A percentile compares a stretch with the other conserved stretches of the same genome.
phyloP scores from a whole-genome alignment of 2,797 vertebrate species.

The Clarias pachynema region DNA sequence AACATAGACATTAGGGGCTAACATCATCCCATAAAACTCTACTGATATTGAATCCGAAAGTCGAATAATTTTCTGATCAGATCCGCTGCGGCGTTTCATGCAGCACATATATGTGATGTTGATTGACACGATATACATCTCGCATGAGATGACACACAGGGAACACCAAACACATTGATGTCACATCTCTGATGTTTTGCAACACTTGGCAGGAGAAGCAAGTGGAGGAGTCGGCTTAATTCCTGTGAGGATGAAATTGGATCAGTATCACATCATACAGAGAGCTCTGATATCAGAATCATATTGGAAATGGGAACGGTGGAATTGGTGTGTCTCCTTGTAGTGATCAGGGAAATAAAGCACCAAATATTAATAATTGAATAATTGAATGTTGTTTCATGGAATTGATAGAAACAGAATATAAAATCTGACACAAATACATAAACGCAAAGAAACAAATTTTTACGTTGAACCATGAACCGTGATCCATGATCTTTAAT shows the following conservation, averaged over 20 bases:
- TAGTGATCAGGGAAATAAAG: neutral
- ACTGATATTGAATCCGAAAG: neutral
- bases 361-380: neutral
- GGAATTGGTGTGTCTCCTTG: neutral
- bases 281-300: neutral
- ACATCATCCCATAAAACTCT: too few relatives aligned
- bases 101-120: neutral
- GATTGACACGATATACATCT: neutral
- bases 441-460: neutral
- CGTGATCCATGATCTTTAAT: neutral
- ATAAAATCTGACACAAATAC: neutral
- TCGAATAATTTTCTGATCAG: neutral
- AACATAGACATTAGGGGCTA: neutral
- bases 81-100: neutral
- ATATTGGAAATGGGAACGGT: neutral
- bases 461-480: slow-evolving; percentile 6
- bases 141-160: neutral
- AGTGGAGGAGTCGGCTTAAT: neutral
- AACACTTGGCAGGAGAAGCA: slow-evolving; percentile 9
- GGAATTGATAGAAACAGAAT: neutral
- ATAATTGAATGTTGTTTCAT: neutral
- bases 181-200: slow-evolving; percentile 12
- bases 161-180: neutral
- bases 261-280: neutral
- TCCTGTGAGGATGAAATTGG: slow-evolving; percentile 9